Base-by-base conservation (phyloP, 2,888 invertebrate genomes). In the Tryphoninae sp. region DNA sequence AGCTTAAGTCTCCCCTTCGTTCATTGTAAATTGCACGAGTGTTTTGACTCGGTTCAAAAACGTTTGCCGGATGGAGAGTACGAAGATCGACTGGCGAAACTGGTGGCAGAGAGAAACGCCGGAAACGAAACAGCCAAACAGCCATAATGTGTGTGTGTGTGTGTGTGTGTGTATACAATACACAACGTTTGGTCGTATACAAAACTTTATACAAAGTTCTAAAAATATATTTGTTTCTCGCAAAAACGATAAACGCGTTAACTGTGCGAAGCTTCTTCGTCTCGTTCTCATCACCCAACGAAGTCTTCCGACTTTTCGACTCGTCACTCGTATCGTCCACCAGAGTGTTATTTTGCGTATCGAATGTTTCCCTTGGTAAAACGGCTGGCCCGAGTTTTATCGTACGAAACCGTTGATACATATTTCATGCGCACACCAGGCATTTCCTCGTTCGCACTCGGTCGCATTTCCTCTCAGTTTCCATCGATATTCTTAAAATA, bases 211-310 rank as follows among this genome's bases (percentile, higher is more conserved):
- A 71, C 74, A 67, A 61, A 71, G 62, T 81, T 74, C 78, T 78
- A 81, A 78, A 75, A 81, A 78, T 78, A 78, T 71, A 67, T 13
- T 75, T 81, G 81, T 81, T 81, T 81, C 74, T 81, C 81, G 69
- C 78, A 42, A 55, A 75, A 75, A 78, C 78, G 69, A 78, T 74
- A 81, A 78, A 65, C 74, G 71, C 78, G 64, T 81, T 81, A 81
- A 81, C 78, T 64, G 76, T 65, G 45, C 71, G 40, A 13, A 59
- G 71, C 33, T 23, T 40, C 23, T 13, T 53, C 62, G 42, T 68
- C 61, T 55, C 64, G 16, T 8, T 49, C 16, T 49, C 49, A 13
- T 65, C 42, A 19, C 13, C 11, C 16, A 6, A 33, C 33, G 33
- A 2, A 6, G 11, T 65, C 11, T 23, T 49, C 45, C 22, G 40